Base-by-base conservation (phyloP, 2,113 vertebrate genomes). In the Sorex araneus region DNA sequence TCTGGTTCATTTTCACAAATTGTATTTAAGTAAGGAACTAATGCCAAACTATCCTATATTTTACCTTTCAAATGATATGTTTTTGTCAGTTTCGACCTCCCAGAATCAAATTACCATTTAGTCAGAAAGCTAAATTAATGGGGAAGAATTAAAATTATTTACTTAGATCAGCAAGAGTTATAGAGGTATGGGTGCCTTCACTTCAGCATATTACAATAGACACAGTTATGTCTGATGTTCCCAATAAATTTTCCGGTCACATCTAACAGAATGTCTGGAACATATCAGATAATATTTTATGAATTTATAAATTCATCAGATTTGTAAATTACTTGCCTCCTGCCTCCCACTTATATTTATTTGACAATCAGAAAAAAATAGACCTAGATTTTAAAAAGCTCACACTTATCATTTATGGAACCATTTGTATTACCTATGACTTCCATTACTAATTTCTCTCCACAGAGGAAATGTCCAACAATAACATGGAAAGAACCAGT, bases 371-470 rank as follows among this genome's bases (percentile, higher is more conserved):
- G 9, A 91, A 94, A 91, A 94, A 40, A 40, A 40, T 63, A 76
- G 47, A 92, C 79, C 47, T 87, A 91, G n/a, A 92, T 92, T 84
- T 91, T 91, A 95, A 93, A 95, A 94, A 82, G 19, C n/a, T 66
- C 36, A 77, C 89, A 66, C 15, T 69, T 84, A 84, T 94, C 91
- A 87, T 89, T 94, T 92, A 69, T 69, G 5, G 57, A 92, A 86
- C 76, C 84, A 77, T 94, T 40, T 40, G 54, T 80, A 89, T 87
- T 87, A 96, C 50, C 40, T 40, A 89, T 30, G 4, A 84, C 76
- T 89, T 91, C 83, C 30, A 84, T 89, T 92, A 91, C 86, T 91
- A 95, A 91, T 90, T 93, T 79, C 76, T 43, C 90, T 96, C 73
- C 92, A n/a, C 81, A 73, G 80, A 84, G 63, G 43, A 93, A 92